Evolutionary conservation across 2,797 vertebrate genomes (phyloP).

Genomic region (Pogonophryne albipinna): DNA sequence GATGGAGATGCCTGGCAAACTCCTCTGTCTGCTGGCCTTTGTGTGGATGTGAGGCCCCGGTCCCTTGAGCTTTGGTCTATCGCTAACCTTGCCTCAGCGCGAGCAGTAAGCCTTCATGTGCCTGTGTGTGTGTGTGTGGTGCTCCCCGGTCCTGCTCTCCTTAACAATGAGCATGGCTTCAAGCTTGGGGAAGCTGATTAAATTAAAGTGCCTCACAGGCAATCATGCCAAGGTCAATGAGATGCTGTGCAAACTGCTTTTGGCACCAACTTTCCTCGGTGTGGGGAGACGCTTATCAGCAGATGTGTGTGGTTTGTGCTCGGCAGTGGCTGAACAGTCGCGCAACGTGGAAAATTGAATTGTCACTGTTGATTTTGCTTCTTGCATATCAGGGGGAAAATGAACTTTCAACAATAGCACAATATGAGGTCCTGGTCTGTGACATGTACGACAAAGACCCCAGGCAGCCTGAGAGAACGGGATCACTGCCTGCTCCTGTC

Average conservation of each 20-base stretch:
- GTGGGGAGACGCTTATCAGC: slow-evolving; percentile 75
- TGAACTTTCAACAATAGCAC: slow-evolving; percentile 71
- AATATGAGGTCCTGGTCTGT: slow-evolving; percentile 62
- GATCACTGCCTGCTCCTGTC: slow-evolving; percentile 11
- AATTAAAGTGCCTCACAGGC: slow-evolving; percentile 86
- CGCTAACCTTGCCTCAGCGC: slow-evolving; percentile 72
- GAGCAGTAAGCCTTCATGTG: slow-evolving; percentile 41
- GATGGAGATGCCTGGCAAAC: slow-evolving; percentile 79
- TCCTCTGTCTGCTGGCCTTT: slow-evolving; percentile 73
- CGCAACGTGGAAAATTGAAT: slow-evolving; percentile 81
- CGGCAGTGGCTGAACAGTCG: slow-evolving; percentile 52
- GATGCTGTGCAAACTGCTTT: slow-evolving; percentile 81
- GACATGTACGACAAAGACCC: slow-evolving; percentile 51
- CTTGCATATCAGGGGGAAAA: slow-evolving; percentile 73
- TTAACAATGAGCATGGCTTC: slow-evolving; percentile 83
- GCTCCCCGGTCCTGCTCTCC: slow-evolving; percentile 65
- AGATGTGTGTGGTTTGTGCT: slow-evolving; percentile 73
- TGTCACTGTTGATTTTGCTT: slow-evolving; percentile 83
- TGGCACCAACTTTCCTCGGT: slow-evolving; percentile 76
- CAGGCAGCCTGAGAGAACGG: slow-evolving; percentile 28
- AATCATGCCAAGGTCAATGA: slow-evolving; percentile 87
- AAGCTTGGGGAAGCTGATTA: slow-evolving; percentile 83
- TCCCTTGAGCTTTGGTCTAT: slow-evolving; percentile 72
- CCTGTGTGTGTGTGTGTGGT: slow-evolving; percentile 20
- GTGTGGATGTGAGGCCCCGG: slow-evolving; percentile 65